Base-by-base conservation (phyloP, 2,113 vertebrate genomes). In the Edolisoma coerulescens region DNA sequence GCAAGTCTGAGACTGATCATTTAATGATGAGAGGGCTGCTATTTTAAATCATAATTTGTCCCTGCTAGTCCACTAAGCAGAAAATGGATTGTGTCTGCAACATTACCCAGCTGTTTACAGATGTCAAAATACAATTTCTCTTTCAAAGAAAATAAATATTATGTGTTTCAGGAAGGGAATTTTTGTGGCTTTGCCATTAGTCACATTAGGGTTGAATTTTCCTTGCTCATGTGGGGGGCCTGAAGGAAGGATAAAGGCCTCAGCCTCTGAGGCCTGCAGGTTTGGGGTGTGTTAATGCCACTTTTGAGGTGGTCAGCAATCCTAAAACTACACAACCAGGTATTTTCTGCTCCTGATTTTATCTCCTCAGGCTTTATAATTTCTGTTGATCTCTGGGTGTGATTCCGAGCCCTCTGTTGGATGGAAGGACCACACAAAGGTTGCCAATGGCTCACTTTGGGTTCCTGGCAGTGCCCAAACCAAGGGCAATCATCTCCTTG, bases 41-140 rank as follows among this genome's bases (percentile, higher is more conserved):
- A 1, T n/a, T 94, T 90, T 53, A 87, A 94, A 93, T 57, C 45
- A 13, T 17, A 22, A 74, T 88, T 95, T 91, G 70, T 94, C 67
- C 90, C 80, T 71, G 11, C 82, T 81, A 69, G 74, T 74, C 53
- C 63, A 68, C 68, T 47, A 60, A 61, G 78, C 61, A 81, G 82
- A 87, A 97, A 95, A 97, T 77, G 90, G 87, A 95, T 96, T 70
- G 75, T 6, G 12, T 64, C 65, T 95, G 93, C 89, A 96, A 39
- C 54, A 30, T 80, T 91, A 65, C 78, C 83, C n/a, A 52, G 59
- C 75, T 92, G 64, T 67, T 97, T 94, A 75, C 74, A 95, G 86
- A 92, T 52, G 79, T 69, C 85, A 85, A 57, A 81, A 84, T 77
- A 44, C 84, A 90, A 83, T 56, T 73, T 65, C 10, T 74, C 39